A percentile compares a stretch with the other conserved stretches of the same genome.
These are phyloP conservation scores for Mellivora capensis DNA, from an alignment of 2,113 vertebrate species.

Conservation along the genomic window DNA sequence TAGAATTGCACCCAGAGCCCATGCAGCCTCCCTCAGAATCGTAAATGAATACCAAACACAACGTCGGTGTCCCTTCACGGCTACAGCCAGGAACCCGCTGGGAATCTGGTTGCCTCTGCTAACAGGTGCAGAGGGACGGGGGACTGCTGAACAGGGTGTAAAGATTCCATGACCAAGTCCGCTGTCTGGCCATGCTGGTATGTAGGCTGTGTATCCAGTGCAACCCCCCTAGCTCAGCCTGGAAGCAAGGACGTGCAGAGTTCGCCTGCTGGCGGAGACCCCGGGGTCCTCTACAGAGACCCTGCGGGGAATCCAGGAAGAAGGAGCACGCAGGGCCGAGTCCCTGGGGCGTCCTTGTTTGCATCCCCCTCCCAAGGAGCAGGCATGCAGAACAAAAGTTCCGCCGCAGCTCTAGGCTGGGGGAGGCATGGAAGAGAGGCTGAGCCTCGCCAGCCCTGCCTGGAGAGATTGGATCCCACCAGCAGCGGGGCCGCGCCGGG, in stretches of 20 bases:
- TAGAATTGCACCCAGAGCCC: not conserved
- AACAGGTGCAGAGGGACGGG: not conserved
- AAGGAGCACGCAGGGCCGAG: accelerated
- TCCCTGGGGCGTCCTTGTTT: accelerated
- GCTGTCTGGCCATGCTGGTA: accelerated
- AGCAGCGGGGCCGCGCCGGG: accelerated
- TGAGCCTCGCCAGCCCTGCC: accelerated
- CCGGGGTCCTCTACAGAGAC: accelerated
- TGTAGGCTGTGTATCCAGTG: not conserved
- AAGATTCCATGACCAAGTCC: too few relatives aligned
- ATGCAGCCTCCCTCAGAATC: not conserved
- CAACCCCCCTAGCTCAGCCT: too few relatives aligned
- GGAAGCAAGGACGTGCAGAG: not conserved
- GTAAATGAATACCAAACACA: not conserved
- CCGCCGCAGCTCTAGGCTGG: accelerated
- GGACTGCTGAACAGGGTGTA: not conserved
- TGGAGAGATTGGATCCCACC: accelerated
- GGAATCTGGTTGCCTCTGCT: too few relatives aligned
- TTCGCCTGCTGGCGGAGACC: not conserved
- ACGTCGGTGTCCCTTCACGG: not conserved
- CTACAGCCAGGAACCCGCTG: not conserved
- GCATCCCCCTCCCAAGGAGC: accelerated
- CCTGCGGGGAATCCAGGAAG: too few relatives aligned
- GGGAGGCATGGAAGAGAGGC: accelerated
- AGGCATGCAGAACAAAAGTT: accelerated